Evolutionary conservation across 2,113 vertebrate species (phyloP), one percentile per base, ranked within the genome.

Genomic region (Casuarius casuarius): DNA sequence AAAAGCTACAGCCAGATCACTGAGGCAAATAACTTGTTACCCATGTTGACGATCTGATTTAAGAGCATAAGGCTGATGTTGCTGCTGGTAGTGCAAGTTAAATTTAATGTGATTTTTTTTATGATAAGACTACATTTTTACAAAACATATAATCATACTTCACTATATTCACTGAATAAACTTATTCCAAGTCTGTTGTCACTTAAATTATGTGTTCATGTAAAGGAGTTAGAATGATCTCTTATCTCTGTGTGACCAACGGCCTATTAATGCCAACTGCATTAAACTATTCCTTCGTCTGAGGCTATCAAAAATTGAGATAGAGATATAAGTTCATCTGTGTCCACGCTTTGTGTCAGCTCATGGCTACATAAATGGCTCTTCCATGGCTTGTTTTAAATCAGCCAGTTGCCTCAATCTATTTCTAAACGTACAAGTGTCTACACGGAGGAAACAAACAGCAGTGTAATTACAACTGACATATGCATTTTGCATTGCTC

Each of bases 391-490:
- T 71, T 56, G 14, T 74, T 88, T 83, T 85, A 95, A 93, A 80
- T 26, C n/a, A 81, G 68, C 3, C 68, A 80, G 75, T 67, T 84
- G 56, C 31, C 76, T 92, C 61, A 71, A 80, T n/a, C 59, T 84
- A 3, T 71, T 95, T 96, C 79, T 95, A 74, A 93, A 93, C 31
- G 75, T 54, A 71, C 59, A 63, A 92, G 48, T 84, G 72, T 81
- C 56, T 92, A 33, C 56, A 28, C 9, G 20, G 11, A 56, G 44
- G 33, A 95, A 92, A 90, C 79, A 94, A 93, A 92, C 31, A 96
- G 65, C 76, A 86, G 13, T 67, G 38, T 93, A 96, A 94, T 93
- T 96, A 81, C 22, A 92, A 67, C 59, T n/a, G 67, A 54, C 90
- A 91, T 58, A 84, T 52, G 19, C 19, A 23, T 92, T 94, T 88